These are phyloP conservation scores for Toxotes jaculatrix DNA, from an alignment of 2,113 vertebrate genomes.

Conservation along the genomic window DNA sequence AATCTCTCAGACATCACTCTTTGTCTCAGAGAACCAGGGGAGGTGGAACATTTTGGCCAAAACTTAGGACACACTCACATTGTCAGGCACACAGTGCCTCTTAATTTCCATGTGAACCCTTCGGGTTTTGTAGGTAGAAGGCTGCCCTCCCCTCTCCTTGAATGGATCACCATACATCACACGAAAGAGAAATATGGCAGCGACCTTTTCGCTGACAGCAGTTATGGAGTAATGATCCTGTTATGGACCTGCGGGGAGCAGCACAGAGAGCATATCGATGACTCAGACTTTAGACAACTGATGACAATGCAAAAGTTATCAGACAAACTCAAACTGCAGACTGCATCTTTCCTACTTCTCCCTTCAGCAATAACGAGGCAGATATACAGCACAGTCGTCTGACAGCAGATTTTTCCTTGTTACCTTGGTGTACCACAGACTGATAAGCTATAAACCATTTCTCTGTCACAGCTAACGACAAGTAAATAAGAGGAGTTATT, in stretches of 20 bases:
- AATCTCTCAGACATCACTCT: conserved; percentile 6
- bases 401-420: background rate
- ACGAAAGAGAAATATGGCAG: background rate
- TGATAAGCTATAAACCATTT: background rate
- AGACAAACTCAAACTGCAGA: background rate
- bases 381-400: background rate
- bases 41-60: background rate
- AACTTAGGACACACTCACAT: conserved; percentile 15
- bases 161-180: background rate
- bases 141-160: conserved; percentile 4
- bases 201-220: background rate
- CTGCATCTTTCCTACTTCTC: background rate
- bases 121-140: background rate
- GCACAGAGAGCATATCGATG: background rate
- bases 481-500: conserved; percentile 68
- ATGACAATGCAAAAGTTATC: conserved; percentile 2
- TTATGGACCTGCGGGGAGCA: background rate
- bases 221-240: background rate
- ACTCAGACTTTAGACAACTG: background rate
- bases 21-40: conserved; percentile 2
- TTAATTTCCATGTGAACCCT: conserved; percentile 18
- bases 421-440: background rate
- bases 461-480: conserved; percentile 31
- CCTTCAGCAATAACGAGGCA: background rate
- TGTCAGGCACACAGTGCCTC: conserved; percentile 9